phyloP scores from a whole-genome alignment of 30 jellyfish, hydroid and myxozoan species.

The Turritopsis rubra region DNA sequence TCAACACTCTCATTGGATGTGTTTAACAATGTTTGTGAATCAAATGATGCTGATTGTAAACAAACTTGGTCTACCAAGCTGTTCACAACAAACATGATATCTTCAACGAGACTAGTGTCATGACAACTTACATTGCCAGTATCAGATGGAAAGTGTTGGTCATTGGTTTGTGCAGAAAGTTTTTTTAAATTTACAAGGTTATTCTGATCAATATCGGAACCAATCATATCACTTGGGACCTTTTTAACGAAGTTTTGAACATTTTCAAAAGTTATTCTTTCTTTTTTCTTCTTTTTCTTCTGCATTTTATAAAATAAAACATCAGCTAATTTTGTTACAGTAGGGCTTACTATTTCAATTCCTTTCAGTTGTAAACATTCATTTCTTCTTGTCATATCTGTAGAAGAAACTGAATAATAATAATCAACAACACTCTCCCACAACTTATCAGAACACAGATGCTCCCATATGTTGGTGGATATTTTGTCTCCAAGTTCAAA shows the following conservation, averaged over 20 bases:
- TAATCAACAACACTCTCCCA: slow-evolving; percentile 79
- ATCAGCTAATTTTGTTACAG: slow-evolving; percentile 16
- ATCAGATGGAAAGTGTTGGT: neutral
- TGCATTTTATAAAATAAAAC: slow-evolving; percentile 38
- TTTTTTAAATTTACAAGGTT: neutral
- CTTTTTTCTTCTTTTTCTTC: slow-evolving; percentile 49
- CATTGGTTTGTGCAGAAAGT: neutral
- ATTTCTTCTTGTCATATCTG: slow-evolving; percentile 43
- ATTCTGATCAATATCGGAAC: neutral
- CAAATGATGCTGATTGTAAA: neutral
- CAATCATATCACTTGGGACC: neutral
- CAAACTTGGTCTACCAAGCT: neutral
- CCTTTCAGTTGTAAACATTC: slow-evolving; percentile 50
- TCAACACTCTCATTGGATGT: neutral
- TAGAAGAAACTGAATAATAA: slow-evolving; percentile 75
- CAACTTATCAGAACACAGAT: slow-evolving; percentile 56
- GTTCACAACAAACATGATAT: neutral
- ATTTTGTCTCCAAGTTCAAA: slow-evolving; percentile 14
- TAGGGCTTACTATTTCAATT: slow-evolving; percentile 19
- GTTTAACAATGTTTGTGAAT: neutral
- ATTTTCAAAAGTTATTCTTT: neutral
- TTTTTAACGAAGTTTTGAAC: neutral
- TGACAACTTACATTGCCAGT: neutral
- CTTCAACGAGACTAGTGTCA: neutral
- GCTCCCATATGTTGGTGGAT: slow-evolving; percentile 52